Base-by-base conservation (phyloP, 2,888 invertebrate genomes). In the Cheilosia grossa region DNA sequence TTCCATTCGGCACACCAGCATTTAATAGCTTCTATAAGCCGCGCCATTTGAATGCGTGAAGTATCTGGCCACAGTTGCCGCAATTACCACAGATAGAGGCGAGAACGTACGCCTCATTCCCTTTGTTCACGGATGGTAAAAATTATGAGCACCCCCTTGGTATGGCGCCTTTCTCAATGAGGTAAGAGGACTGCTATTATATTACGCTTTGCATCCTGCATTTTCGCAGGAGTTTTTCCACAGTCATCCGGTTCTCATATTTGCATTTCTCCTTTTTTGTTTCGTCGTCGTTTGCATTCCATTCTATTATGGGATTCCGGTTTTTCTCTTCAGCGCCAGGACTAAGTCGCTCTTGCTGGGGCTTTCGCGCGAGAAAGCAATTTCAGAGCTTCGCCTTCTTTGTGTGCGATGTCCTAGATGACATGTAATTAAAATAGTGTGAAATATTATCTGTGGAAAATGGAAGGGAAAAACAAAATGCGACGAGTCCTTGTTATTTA, bases 401-500 rank as follows among this genome's bases (percentile, higher is more conserved):
- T 66, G 44, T 66, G 44, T 82, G 82, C 82, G 61, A 78, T 78
- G 85, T 85, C 85, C 85, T 85, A 81, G 81, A 85, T 85, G 85
- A 85, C 85, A 85, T 85, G 85, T 85, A 85, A 85, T 85, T 85
- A 85, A 85, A 85, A 81, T 85, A 85, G 85, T 85, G 81, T 85
- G 85, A 85, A 85, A 85, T 85, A 85, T 85, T 85, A 85, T 85
- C 85, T 85, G 81, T 54, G 61, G 81, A 85, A 72, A 75, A 61
- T 58, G 40, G 44, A 49, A 33, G 63, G 47, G 44, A 70, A 58
- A 51, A 30, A 75, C 24, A 42, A 59, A 67, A 66, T 44, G 53
- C 33, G 44, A 81, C 54, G 75, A 75, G 80, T 85, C 53, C 85
- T 75, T 85, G 81, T 85, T 81, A 85, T 85, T 85, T 72, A 81